Evolutionary conservation across 2,797 vertebrate species (phyloP).

Genomic region (Nothura maculosa): DNA sequence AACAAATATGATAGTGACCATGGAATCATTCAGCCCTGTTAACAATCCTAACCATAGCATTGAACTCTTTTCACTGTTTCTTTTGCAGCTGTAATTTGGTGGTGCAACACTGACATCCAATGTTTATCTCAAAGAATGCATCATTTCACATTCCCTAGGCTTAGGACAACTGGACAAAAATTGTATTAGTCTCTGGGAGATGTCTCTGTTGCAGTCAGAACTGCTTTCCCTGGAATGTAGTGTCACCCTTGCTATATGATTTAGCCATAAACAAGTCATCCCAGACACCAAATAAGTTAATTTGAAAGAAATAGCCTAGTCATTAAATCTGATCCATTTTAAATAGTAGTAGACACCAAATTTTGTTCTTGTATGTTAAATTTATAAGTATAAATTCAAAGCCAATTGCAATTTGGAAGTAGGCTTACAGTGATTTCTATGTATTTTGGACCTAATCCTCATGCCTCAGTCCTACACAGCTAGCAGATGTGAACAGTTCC

Average conservation of each 20-base stretch:
- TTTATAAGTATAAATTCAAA: not conserved
- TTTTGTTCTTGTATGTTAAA: not conserved
- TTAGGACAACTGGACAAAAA: not conserved
- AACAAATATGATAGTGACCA: not conserved
- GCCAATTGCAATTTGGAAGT: not conserved
- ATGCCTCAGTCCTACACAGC: not conserved
- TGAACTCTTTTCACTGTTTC: not conserved
- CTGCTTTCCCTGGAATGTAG: not conserved
- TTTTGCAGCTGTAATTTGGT: constrained; percentile 27
- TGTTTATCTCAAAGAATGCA: constrained; percentile 49
- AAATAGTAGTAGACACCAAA: not conserved
- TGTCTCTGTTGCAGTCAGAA: not conserved
- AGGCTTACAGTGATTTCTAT: not conserved
- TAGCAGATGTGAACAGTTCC: not conserved
- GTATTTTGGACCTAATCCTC: not conserved
- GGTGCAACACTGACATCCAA: constrained; percentile 71
- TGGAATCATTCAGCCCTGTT: not conserved
- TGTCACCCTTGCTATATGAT: not conserved
- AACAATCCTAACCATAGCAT: not conserved
- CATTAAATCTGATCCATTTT: not conserved
- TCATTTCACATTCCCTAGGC: not conserved
- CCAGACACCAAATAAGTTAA: not conserved
- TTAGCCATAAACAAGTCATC: not conserved
- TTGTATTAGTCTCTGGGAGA: not conserved
- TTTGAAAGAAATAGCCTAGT: not conserved